phyloP scores from a whole-genome alignment of 1,140 invertebrate species.

The Drosophila sulfurigaster region DNA sequence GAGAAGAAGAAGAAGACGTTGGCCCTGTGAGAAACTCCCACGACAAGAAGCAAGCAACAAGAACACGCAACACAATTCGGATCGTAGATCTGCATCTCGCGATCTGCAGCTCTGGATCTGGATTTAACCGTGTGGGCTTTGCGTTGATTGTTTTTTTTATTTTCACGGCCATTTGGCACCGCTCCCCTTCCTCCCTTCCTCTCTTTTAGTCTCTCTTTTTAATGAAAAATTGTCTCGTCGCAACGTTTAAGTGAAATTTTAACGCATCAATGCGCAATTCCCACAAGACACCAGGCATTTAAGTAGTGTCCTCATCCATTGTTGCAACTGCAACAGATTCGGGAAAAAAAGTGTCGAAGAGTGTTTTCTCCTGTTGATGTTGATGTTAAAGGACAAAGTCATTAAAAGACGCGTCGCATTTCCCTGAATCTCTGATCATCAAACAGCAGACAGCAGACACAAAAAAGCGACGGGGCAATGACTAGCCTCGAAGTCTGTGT shows the following conservation, averaged over 20 bases:
- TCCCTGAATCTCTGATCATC: conserved; percentile 4
- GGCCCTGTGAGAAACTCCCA: conserved; percentile 72
- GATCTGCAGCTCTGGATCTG: conserved; percentile 27
- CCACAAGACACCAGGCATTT: conserved; percentile 12
- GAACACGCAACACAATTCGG: conserved; percentile 22
- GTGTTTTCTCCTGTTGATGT: no score
- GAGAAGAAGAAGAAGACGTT: conserved; percentile 22
- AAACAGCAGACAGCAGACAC: neutral
- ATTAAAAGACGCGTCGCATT: conserved; percentile 27
- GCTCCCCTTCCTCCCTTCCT: neutral
- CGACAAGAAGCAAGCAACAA: conserved; percentile 25
- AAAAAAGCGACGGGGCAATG: neutral
- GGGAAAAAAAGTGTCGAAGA: no score
- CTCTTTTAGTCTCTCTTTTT: neutral
- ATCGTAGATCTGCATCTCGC: conserved; percentile 21
- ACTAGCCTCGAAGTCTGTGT: neutral
- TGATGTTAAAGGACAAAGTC: conserved; percentile 38
- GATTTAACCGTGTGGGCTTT: neutral
- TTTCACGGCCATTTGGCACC: conserved; percentile 40
- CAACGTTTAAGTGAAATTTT: conserved; percentile 35
- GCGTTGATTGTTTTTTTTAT: conserved; percentile 38
- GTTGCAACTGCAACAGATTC: no score
- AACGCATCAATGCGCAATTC: conserved; percentile 55
- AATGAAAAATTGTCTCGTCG: conserved; percentile 37
- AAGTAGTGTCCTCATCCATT: neutral